Percentiles rank a stretch among this genome's conserved stretches.
phyloP scores from a whole-genome alignment of 2,113 vertebrate genomes.

The Neoarius graeffei region DNA sequence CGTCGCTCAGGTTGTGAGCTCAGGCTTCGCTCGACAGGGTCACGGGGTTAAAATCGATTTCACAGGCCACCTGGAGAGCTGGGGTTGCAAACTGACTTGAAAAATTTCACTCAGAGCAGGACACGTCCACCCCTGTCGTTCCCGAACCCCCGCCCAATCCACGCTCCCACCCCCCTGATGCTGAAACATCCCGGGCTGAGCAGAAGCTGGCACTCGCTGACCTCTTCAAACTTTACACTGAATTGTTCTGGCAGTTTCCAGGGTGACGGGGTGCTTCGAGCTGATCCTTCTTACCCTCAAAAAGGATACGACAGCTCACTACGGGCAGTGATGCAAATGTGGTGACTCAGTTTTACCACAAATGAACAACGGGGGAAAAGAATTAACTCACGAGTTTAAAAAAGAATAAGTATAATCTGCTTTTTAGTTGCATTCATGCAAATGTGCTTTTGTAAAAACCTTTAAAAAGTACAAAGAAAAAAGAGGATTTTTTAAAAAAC shows the following conservation, averaged over 20 bases:
- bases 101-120: conserved; percentile 95
- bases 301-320: conserved; percentile 65
- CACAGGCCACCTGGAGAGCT: conserved; percentile 96
- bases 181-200: conserved; percentile 75
- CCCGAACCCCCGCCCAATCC: conserved; percentile 61
- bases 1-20: conserved; percentile 82
- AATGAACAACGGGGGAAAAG: conserved; percentile 17
- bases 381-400: conserved; percentile 4
- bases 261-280: conserved; percentile 94
- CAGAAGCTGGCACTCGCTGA: conserved; percentile 82
- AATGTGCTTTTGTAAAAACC: background rate
- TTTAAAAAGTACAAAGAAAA: background rate
- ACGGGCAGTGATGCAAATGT: conserved; percentile 55
- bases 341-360: conserved; percentile 38
- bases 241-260: conserved; percentile 99
- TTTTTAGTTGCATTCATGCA: background rate
- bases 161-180: background rate
- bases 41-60: conserved; percentile 96
- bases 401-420: background rate
- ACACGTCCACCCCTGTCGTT: conserved; percentile 79
- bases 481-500: background rate
- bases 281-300: conserved; percentile 91
- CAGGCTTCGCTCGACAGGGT: conserved; percentile 89
- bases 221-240: conserved; percentile 99
- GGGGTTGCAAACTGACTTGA: conserved; percentile 95